Base-by-base conservation (phyloP, 2,888 invertebrate species). In the Zygaena filipendulae region DNA sequence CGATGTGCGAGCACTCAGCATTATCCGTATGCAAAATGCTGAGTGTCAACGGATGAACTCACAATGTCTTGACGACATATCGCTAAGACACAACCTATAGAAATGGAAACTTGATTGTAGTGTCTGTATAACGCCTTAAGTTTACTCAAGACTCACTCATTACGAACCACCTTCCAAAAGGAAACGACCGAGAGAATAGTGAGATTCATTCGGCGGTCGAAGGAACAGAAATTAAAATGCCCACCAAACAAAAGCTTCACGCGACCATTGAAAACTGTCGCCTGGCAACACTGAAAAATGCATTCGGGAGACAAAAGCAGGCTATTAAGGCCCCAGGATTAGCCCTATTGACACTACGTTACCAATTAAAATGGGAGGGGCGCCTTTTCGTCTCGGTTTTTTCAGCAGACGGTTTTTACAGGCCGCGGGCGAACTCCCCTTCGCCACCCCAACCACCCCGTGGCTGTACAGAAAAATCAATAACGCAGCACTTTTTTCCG, bases 401-500 rank as follows among this genome's bases (percentile, higher is more conserved):
- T 79, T 77, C 77, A 77, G 67, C 75, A 75, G 77, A 74, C 77
- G 70, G 66, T 71, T 77, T 74, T 79, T 79, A n/a, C 77, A 77
- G 77, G 74, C 79, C 75, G 72, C 75, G 68, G 68, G 74, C 64
- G 71, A 34, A 43, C 51, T 46, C 52, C 45, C 41, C 35, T 40
- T 41, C 36, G 47, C 48, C 39, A 53, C 57, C 49, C 42, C 38
- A 29, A 43, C 50, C 49, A 57, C 59, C 59, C 49, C 64, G 50
- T 62, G 60, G 64, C 71, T 64, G 74, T 71, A 71, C 69, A 71
- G 80, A 72, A 80, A 81, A 81, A 81, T 80, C 81, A 80, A 80
- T 81, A 80, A 75, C 80, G 80, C 81, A 80, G 80, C 79, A 75
- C 70, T 79, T 80, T 81, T 81, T 81, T 81, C 77, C 74, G 68